These are phyloP conservation scores for Platyrinchus mystaceus DNA, from an alignment of 2,797 vertebrate species.

Conservation along the genomic window DNA sequence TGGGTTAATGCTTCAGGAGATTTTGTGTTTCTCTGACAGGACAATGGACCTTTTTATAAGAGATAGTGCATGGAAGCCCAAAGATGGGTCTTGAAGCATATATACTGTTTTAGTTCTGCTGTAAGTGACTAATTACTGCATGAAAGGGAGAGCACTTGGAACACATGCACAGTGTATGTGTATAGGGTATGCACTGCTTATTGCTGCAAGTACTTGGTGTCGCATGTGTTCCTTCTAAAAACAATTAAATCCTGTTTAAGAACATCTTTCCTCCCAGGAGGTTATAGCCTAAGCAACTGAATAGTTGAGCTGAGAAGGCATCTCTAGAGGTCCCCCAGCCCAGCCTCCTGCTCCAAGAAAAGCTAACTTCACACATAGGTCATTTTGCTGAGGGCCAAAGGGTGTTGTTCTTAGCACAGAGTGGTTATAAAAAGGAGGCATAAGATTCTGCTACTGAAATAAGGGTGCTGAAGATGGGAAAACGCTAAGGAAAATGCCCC, in stretches of 20 bases:
- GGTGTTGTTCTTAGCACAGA: background rate
- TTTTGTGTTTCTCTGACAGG: background rate
- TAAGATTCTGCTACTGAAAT: background rate
- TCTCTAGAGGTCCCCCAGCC: background rate
- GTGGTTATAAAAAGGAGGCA: background rate
- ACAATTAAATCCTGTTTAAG: background rate
- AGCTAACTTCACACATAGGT: background rate
- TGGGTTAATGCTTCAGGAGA: background rate
- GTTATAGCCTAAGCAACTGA: background rate
- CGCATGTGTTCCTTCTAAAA: background rate
- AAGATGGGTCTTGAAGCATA: background rate
- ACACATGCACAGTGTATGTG: background rate
- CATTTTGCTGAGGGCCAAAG: background rate
- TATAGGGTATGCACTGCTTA: background rate
- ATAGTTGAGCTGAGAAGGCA: background rate
- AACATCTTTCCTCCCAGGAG: background rate
- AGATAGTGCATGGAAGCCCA: background rate
- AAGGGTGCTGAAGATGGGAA: background rate
- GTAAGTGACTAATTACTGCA: background rate
- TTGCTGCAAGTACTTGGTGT: background rate
- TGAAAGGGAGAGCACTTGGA: background rate
- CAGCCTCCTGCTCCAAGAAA: background rate
- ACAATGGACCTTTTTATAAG: background rate
- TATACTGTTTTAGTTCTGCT: background rate
- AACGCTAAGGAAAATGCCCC: background rate